Conservation (phyloP, 2,797 vertebrate genomes). For the Triplophysa yarkandensis region DNA sequence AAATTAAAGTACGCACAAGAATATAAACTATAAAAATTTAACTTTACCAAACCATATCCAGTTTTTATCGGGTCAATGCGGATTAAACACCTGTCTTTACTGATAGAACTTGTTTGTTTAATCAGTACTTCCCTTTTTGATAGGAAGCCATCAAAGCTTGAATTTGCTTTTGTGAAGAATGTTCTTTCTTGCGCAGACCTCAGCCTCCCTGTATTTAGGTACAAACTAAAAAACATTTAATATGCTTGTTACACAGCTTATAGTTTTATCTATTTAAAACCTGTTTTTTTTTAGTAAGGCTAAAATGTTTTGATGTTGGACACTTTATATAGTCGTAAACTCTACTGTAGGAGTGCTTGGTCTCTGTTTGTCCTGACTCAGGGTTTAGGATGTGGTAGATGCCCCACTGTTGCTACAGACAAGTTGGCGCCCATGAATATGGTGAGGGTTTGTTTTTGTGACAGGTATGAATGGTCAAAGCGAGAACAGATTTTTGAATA, state of each 20-base stretch:
- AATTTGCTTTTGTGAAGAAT: conserved; percentile 42
- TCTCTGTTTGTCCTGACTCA: conserved; percentile 54
- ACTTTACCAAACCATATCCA: too few relatives aligned
- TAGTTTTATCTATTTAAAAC: conserved; percentile 30
- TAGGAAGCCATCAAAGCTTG: background rate
- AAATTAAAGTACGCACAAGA: too few relatives aligned
- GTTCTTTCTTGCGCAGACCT: conserved; percentile 19
- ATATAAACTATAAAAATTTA: too few relatives aligned
- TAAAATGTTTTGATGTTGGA: conserved; percentile 31
- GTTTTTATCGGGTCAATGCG: background rate
- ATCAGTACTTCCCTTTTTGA: conserved; percentile 10
- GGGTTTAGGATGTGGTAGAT: conserved; percentile 30
- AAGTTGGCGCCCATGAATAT: conserved; percentile 33
- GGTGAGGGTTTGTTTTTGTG: conserved; percentile 7
- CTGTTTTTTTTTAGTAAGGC: conserved; percentile 43
- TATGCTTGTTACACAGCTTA: conserved; percentile 20
- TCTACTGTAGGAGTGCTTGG: conserved; percentile 14
- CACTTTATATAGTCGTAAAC: conserved; percentile 54
- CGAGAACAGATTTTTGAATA: background rate
- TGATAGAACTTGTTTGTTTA: conserved; percentile 22
- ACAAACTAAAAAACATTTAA: conserved; percentile 41
- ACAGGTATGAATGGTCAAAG: conserved; percentile 18
- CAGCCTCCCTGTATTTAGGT: conserved; percentile 54
- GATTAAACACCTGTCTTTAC: conserved; percentile 6
- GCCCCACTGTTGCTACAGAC: conserved; percentile 37